Conservation (phyloP, 2,113 vertebrate genomes). For the Ictalurus punctatus region DNA sequence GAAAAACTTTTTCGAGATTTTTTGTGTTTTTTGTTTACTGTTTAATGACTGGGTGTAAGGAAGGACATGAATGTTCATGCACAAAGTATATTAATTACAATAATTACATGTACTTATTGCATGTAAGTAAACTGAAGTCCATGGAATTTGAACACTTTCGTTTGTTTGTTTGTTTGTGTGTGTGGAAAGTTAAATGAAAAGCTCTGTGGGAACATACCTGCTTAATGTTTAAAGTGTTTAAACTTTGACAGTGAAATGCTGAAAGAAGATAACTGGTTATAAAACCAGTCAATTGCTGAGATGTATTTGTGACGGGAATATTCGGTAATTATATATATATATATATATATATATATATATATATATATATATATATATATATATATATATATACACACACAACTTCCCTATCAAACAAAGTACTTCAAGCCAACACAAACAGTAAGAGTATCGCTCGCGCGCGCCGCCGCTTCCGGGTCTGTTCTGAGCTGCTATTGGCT, state of each 20-base stretch:
- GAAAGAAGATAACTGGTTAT: not conserved
- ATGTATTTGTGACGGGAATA: too few relatives aligned
- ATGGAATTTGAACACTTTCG: not conserved
- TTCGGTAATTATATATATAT: too few relatives aligned
- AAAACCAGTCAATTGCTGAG: not conserved
- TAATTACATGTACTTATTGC: not conserved
- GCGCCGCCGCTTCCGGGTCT: not conserved
- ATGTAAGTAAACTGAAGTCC: not conserved
- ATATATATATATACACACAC: too few relatives aligned
- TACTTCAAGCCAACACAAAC: not conserved
- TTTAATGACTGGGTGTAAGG: not conserved
- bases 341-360: too few relatives aligned
- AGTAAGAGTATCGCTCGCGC: not conserved
- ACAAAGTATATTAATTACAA: not conserved
- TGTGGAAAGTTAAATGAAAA: not conserved
- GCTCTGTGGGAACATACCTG: not conserved
- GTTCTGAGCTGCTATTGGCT: constrained; percentile 7
- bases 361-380: too few relatives aligned
- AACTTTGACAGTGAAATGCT: not conserved
- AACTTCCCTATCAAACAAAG: not conserved
- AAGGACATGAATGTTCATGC: not conserved
- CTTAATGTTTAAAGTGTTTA: not conserved
- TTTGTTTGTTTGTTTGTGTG: not conserved
- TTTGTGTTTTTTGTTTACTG: not conserved
- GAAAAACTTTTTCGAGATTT: not conserved